Evolutionary conservation across 2,888 invertebrate genomes (phyloP), one percentile per base, ranked within the genome.

Genomic region (Phragmatobia fuliginosa): DNA sequence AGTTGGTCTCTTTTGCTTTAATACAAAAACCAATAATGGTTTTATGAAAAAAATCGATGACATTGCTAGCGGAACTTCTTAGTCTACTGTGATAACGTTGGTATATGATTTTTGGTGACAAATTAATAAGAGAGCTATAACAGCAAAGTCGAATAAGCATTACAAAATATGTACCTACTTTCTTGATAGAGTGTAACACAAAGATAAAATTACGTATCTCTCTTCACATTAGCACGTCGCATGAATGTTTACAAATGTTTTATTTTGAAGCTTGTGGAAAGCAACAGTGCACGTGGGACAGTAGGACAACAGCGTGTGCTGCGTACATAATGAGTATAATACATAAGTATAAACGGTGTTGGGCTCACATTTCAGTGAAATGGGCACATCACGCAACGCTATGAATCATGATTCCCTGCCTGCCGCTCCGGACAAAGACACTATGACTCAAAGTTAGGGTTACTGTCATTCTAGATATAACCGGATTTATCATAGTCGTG

Each of bases 331-430:
- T 80, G 81, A 83, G 75, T 67, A 79, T 78, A 78, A 78, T 70
- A 80, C 80, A 75, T 79, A 86, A 85, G 83, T 83, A 87, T 84
- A 85, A 87, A 87, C 84, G 88, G 78, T 86, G 84, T 88, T 87
- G 87, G 85, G 77, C 78, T 74, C 80, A 82, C 83, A 87, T 84
- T 83, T 82, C 78, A 88, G 79, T 72, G 87, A 90, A 90, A 89
- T 88, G 87, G 86, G 86, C 80, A 83, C 87, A 89, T 87, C 90
- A 89, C 88, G 87, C 87, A 87, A 86, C 81, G 69, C 74, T 67
- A 75, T 91, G 91, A 91, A 85, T 91, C 91, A 91, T 84, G 82
- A 76, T 72, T 66, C 25, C 38, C 36, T 58, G 71, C 62, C 61
- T 52, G 58, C 25, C 68, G 38, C 62, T 60, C 38, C 62, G 61